Evolutionary conservation across 2,888 invertebrate species (phyloP), one percentile per base, ranked within the genome.

Genomic region (Thecophora atra): DNA sequence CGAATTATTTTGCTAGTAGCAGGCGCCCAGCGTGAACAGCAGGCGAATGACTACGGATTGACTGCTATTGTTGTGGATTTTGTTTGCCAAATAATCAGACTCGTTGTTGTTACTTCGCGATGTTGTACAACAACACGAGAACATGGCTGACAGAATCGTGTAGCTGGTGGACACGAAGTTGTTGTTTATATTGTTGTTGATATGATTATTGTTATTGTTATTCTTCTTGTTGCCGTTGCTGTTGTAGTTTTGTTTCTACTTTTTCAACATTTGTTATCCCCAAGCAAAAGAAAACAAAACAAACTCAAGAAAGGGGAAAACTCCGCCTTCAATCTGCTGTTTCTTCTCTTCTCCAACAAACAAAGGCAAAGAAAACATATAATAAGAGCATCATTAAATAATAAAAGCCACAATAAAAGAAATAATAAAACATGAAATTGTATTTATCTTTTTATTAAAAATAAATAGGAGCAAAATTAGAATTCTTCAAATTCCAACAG

Each of bases 101-200:
- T 30, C 71, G 66, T 76, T 74, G 76, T 76, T 76, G 74, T 72
- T 76, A 75, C 71, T 70, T 75, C 75, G 56, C 71, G 68, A 37
- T 72, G 74, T 70, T 77, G 73, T 77, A 75, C 77, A 77, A 77
- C 77, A 77, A 77, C 77, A 72, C 63, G 77, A 77, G 74, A 74
- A 75, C 76, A 71, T 77, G 76, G 77, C 76, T 73, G 75, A 60
- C 77, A 78, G 77, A 77, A 78, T 42, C 73, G 72, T 71, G 72
- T 73, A 78, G 77, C 67, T 60, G 72, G 76, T 72, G 56, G 19
- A 37, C 64, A 56, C 60, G 67, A 21, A 11, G 19, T 26, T 70
- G n/a, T 52, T 66, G 52, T 66, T 42, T 19, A 30, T 65, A 21
- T 70, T 62, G 64, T 66, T 66, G 1, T 69, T 52, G 37, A 56